A percentile compares a stretch with the other conserved stretches of the same genome.
Conservation (phyloP, 2,113 vertebrate species). For the Ailurus styani region DNA sequence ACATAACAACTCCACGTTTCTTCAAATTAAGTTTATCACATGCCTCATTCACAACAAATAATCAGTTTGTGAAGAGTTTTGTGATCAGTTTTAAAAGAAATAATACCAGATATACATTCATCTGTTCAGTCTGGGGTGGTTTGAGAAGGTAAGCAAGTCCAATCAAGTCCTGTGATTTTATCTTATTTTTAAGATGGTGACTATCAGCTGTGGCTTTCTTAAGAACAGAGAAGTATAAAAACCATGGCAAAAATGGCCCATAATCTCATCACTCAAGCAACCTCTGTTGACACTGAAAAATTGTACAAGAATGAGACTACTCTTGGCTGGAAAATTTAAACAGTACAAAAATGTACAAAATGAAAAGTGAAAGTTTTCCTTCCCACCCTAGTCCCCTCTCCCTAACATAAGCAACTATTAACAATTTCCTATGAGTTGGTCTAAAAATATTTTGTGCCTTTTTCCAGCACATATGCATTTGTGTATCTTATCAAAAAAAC, state of each 20-base stretch:
- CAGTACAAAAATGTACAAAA: constrained; percentile 20
- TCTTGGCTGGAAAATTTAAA: constrained; percentile 42
- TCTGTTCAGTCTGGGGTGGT: neutral
- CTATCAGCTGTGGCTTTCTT: neutral
- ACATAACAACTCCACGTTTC: neutral
- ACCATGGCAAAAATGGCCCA: neutral
- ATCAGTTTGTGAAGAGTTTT: neutral
- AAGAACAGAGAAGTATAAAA: neutral
- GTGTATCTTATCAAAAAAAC: neutral
- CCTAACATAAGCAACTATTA: neutral
- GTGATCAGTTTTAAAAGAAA: neutral
- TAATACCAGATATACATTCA: neutral
- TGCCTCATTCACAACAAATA: neutral
- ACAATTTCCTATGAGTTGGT: neutral
- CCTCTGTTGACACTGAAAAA: neutral
- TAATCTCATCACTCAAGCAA: constrained; percentile 7
- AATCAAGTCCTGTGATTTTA: neutral
- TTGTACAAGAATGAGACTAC: neutral
- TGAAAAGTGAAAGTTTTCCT: constrained; percentile 33
- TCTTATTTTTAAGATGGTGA: neutral
- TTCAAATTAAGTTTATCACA: neutral
- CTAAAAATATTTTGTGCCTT: constrained; percentile 18
- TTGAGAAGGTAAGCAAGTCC: neutral
- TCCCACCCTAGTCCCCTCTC: neutral
- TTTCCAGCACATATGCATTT: neutral